Percentiles rank a stretch among this genome's conserved stretches.
phyloP scores from a whole-genome alignment of 2,797 vertebrate genomes.

The Nannoperca australis region DNA sequence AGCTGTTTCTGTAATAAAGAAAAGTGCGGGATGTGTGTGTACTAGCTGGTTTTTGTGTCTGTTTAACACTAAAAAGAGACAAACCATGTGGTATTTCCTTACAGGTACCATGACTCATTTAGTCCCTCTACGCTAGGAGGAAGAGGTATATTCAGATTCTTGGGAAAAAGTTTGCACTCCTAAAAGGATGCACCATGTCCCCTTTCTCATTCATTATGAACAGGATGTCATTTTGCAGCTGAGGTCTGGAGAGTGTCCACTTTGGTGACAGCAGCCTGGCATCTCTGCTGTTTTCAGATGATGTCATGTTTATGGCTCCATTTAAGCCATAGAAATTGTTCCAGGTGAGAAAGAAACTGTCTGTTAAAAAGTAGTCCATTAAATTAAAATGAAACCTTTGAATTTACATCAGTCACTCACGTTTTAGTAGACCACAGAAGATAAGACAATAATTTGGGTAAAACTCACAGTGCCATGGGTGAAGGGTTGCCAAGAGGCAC shows the following conservation, averaged over 20 bases:
- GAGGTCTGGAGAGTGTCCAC: constrained; percentile 12
- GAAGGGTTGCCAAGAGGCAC: not conserved
- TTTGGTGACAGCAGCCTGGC: constrained; percentile 43
- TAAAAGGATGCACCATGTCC: constrained; percentile 39
- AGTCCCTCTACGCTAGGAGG: constrained; percentile 12
- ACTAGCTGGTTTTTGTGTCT: not conserved
- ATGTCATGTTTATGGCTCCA: constrained; percentile 26
- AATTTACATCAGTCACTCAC: not conserved
- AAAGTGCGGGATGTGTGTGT: constrained; percentile 12
- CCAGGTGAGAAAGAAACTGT: constrained; percentile 7
- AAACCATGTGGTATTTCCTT: constrained; percentile 47
- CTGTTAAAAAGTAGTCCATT: too few species aligned
- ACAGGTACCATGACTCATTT: constrained; percentile 50
- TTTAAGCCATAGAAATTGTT: not conserved
- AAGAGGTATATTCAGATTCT: constrained; percentile 27
- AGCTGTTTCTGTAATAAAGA: constrained; percentile 11
- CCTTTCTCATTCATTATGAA: constrained; percentile 29
- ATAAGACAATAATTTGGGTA: not conserved
- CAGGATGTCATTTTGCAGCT: constrained; percentile 10
- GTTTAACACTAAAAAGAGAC: constrained; percentile 19
- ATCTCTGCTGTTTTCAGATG: constrained; percentile 21
- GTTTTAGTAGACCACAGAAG: not conserved
- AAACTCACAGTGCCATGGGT: not conserved
- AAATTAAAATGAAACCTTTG: not conserved
- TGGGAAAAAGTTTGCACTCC: constrained; percentile 18